These are phyloP conservation scores for Eleutherodactylus coqui DNA, from an alignment of 2,797 vertebrate species.

Conservation along the genomic window DNA sequence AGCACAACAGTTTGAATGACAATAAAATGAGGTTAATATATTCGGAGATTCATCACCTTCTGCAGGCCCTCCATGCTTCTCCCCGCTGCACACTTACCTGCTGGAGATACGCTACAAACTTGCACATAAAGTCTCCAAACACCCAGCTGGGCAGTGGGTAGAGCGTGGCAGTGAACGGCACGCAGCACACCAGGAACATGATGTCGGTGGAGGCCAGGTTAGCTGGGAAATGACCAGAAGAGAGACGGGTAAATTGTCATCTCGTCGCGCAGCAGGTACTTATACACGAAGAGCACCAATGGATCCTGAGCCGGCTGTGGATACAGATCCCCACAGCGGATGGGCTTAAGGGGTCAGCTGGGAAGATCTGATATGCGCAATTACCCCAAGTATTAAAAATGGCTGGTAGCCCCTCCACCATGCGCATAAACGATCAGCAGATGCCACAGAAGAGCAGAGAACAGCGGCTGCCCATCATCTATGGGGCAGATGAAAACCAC, in stretches of 20 bases:
- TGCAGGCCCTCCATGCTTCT: background rate
- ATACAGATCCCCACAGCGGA: background rate
- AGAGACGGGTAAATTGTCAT: background rate
- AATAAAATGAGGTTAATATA: no score
- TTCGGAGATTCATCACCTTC: no score
- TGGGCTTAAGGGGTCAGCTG: no score
- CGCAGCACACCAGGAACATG: constrained; percentile 80
- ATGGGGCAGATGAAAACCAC: no score
- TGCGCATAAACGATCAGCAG: no score
- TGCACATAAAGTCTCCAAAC: constrained; percentile 83
- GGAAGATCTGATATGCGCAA: no score
- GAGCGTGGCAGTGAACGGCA: constrained; percentile 82
- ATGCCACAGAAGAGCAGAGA: no score
- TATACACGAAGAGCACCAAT: background rate
- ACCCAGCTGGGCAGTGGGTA: constrained; percentile 83
- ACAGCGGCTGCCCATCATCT: no score
- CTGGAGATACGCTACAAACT: constrained; percentile 81
- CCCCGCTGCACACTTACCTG: constrained; percentile 70
- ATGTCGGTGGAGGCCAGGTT: constrained; percentile 80
- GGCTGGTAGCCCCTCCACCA: no score
- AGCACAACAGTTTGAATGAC: no score
- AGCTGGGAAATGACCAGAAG: constrained; percentile 64
- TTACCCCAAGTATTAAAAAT: no score
- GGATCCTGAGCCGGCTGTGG: background rate
- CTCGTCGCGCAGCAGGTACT: background rate